A percentile compares a stretch with the other conserved stretches of the same genome.
Evolutionary conservation across 2,797 vertebrate genomes (phyloP).

Genomic region (Hirundo rustica): DNA sequence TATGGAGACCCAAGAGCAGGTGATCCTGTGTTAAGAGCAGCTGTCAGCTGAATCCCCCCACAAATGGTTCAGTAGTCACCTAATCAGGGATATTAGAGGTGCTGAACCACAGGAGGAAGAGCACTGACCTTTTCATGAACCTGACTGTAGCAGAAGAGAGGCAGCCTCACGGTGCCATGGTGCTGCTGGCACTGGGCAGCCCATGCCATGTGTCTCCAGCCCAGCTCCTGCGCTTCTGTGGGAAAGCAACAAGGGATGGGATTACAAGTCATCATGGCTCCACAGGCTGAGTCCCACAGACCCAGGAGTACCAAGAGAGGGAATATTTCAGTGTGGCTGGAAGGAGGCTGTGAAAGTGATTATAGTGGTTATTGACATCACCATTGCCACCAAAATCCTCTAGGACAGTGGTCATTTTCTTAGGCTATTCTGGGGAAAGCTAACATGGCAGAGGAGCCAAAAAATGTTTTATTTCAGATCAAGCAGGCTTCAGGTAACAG

Average conservation of each 20-base stretch:
- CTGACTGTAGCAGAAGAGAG: neutral
- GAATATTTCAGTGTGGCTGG: neutral
- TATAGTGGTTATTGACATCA: neutral
- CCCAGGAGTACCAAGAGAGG: neutral
- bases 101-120: neutral
- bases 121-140: neutral
- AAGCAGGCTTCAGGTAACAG: neutral
- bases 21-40: neutral
- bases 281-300: neutral
- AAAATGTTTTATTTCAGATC: neutral
- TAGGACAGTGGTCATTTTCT: neutral
- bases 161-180: neutral
- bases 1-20: neutral
- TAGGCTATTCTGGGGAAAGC: neutral
- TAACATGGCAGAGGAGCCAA: neutral
- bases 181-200: neutral
- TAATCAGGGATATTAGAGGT: neutral
- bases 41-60: neutral
- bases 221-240: neutral
- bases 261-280: neutral
- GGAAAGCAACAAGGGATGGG: neutral
- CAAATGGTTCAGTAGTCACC: neutral
- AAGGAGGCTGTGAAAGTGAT: neutral
- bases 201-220: rapidly evolving
- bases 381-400: neutral